Percentiles rank a stretch among this genome's conserved stretches.
Conservation (phyloP, 37 sponge, comb jelly and placozoan species). For the Theonella swinhoei region DNA sequence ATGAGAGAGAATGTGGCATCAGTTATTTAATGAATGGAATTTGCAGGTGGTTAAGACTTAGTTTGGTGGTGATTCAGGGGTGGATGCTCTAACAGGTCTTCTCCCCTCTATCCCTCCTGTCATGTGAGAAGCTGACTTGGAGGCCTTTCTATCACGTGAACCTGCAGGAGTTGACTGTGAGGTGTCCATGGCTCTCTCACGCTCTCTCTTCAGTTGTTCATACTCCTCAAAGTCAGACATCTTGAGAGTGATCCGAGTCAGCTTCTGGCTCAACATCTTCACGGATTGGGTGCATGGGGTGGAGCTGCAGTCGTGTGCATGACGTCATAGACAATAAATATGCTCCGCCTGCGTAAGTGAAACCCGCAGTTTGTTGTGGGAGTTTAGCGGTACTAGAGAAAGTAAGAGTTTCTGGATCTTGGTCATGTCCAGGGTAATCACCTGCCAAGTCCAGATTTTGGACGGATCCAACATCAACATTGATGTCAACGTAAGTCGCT, state of each 20-base stretch:
- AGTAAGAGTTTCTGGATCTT: too few species aligned
- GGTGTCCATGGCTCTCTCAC: neutral
- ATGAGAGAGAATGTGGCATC: neutral
- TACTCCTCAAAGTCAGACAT: constrained; percentile 75
- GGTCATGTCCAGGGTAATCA: constrained; percentile 63
- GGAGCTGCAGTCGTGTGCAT: neutral
- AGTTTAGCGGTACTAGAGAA: too few species aligned
- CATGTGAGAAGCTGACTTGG: neutral
- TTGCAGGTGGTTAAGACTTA: neutral
- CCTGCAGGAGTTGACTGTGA: neutral
- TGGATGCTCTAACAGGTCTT: constrained; percentile 28
- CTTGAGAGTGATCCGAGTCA: constrained; percentile 69
- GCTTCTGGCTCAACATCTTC: constrained; percentile 67
- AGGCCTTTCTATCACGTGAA: neutral
- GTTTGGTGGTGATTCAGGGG: constrained; percentile 27
- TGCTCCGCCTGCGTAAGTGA: too few species aligned
- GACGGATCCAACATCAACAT: constrained; percentile 74
- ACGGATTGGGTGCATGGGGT: neutral
- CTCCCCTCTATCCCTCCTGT: neutral
- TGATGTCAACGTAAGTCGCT: constrained; percentile 71
- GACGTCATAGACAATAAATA: too few species aligned
- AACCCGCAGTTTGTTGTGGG: too few species aligned
- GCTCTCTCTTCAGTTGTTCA: constrained; percentile 37
- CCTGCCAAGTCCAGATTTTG: constrained; percentile 69
- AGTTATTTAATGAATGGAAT: neutral